phyloP scores from a whole-genome alignment of 2,797 vertebrate genomes.

The Muscicapa comitata region DNA sequence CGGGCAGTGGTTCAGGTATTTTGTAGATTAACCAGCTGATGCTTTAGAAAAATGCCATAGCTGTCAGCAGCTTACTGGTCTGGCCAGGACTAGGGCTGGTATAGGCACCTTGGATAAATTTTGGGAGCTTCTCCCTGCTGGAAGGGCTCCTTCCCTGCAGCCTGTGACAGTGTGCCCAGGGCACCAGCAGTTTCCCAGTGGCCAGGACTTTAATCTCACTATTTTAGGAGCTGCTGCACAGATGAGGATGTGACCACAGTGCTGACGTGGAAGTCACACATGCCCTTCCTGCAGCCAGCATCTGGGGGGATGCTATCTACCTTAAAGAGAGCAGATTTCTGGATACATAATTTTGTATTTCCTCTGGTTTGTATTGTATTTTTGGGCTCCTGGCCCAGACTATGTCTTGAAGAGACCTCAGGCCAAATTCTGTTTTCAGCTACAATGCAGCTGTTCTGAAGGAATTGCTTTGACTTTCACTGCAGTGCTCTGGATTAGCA shows the following conservation, averaged over 20 bases:
- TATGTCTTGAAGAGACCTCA: not conserved
- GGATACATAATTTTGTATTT: not conserved
- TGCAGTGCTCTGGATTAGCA: not conserved
- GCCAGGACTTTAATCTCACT: rapidly evolving
- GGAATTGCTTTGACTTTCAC: not conserved
- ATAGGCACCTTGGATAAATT: not conserved
- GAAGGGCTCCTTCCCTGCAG: not conserved
- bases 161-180: not conserved
- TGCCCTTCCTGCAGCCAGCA: not conserved
- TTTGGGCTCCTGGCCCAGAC: not conserved
- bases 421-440: slow-evolving; percentile 7
- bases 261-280: not conserved
- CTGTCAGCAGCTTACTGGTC: not conserved
- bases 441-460: slow-evolving; percentile 1
- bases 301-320: not conserved
- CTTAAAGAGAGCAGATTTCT: not conserved
- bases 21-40: rapidly evolving
- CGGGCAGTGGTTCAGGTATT: not conserved
- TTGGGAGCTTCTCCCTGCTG: not conserved
- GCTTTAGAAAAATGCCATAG: not conserved
- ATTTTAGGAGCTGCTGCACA: not conserved
- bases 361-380: not conserved
- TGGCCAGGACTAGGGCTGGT: not conserved
- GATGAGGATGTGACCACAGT: not conserved
- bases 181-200: not conserved